Evolutionary conservation across 2,888 invertebrate species (phyloP).

Genomic region (Microplitis deprimator): DNA sequence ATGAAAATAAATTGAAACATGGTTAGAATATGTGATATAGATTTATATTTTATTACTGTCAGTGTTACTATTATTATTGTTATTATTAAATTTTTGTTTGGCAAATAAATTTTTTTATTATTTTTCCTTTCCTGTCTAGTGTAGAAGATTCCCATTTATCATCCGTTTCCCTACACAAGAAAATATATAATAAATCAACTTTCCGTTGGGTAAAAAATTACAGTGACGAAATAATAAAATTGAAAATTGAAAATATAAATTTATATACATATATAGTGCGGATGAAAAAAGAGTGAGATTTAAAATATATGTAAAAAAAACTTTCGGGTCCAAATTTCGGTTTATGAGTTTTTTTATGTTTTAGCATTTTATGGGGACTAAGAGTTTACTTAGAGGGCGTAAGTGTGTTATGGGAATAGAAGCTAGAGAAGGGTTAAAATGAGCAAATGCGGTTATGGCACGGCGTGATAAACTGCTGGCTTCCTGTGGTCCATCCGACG

Average conservation of each 20-base stretch:
- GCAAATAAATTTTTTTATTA: neutral
- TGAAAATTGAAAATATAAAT: neutral
- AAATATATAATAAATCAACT: neutral
- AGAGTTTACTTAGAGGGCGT: slow-evolving; percentile 4
- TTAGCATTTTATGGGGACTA: neutral
- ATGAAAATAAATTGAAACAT: too few species aligned
- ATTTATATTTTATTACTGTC: neutral
- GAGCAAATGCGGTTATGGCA: slow-evolving; percentile 12
- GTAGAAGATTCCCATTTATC: neutral
- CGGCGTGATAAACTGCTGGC: slow-evolving; percentile 39
- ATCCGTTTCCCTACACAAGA: neutral
- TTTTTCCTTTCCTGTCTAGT: neutral
- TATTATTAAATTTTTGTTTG: neutral
- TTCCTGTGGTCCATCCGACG: slow-evolving; percentile 39
- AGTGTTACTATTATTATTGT: neutral
- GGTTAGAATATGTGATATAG: too few species aligned
- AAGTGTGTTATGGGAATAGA: neutral
- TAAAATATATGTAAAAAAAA: neutral
- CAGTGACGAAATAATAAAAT: neutral
- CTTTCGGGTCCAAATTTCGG: neutral
- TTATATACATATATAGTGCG: neutral
- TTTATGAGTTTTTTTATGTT: neutral
- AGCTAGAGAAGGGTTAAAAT: neutral
- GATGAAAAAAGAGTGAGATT: neutral
- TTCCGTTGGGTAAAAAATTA: neutral